Percentiles rank a stretch among this genome's conserved stretches.
phyloP scores from a whole-genome alignment of 2,113 vertebrate genomes.

The Haplotaxodon microlepis region DNA sequence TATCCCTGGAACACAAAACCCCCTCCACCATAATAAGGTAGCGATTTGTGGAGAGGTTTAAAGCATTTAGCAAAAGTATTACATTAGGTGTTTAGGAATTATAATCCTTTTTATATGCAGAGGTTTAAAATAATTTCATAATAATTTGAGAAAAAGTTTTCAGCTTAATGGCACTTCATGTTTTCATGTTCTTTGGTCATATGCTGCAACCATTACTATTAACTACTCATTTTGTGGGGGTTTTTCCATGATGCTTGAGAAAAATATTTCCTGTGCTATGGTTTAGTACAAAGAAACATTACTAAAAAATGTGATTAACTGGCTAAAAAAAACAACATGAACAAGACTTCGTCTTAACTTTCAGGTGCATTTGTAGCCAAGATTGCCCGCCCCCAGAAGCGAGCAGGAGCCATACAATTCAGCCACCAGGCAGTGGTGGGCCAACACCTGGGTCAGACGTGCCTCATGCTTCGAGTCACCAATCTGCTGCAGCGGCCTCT shows the following conservation, averaged over 20 bases:
- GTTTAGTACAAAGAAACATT: background rate
- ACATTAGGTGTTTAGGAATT: background rate
- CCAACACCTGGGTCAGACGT: conserved; percentile 76
- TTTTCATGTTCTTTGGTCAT: background rate
- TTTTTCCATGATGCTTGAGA: fast-evolving
- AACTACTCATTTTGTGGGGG: background rate
- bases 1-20: background rate
- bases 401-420: conserved; percentile 87
- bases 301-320: fast-evolving
- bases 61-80: background rate
- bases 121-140: background rate
- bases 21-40: background rate
- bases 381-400: conserved; percentile 92
- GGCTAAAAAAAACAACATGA: background rate
- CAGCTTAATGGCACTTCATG: background rate
- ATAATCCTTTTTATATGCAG: background rate
- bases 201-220: background rate
- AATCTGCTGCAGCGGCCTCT: conserved; percentile 85
- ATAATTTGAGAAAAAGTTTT: background rate
- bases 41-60: background rate
- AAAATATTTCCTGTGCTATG: background rate
- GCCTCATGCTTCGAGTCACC: conserved; percentile 86
- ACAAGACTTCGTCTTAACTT: background rate
- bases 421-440: conserved; percentile 83
- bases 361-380: conserved; percentile 97